Base-by-base conservation (phyloP, 2,113 vertebrate species). In the Nothoprocta perdicaria region DNA sequence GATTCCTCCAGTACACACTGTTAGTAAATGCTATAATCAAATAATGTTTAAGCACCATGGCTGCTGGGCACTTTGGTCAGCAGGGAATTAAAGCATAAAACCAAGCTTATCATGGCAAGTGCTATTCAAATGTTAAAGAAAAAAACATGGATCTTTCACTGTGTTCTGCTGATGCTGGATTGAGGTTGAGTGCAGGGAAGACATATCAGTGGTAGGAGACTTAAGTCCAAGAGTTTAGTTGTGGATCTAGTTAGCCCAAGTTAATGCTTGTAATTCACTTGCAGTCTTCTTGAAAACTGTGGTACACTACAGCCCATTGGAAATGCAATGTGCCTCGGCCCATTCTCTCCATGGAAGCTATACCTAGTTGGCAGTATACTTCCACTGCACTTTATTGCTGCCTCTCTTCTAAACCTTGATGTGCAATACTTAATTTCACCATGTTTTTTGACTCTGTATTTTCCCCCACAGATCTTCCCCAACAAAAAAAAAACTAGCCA, bases 31-130 rank as follows among this genome's bases (percentile, higher is more conserved):
- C 46, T 62, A 23, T 66, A 61, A 66, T 46, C n/a, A 57, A 86
- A 45, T 45, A 80, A 57, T 24, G 41, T 46, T 57, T 87, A 21
- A 73, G 60, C 55, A 41, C 75, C 0, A 0, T 46, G 84, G 52
- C 72, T 77, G 45, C 57, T 74, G 61, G 55, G 57, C 43, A 82
- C 43, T 55, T 61, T 2, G 52, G 3, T 60, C 73, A 55, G 29
- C 81, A 86, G 89, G 52, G 93, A 75, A 52, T 74, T 61, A 80
- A 92, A 95, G 82, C 50, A 65, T 22, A 86, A 89, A 88, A 19
- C 12, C n/a, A 58, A 90, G 63, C 29, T 60, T 66, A 7, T 35
- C 48, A 68, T 86, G 81, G 69, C 78, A 84, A 23, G 41, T 52
- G 43, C 72, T 89, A 83, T 46, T 48, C 57, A 85, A 72, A 94